These are phyloP conservation scores for Numenius arquata DNA, from an alignment of 2,113 vertebrate genomes.

Conservation along the genomic window DNA sequence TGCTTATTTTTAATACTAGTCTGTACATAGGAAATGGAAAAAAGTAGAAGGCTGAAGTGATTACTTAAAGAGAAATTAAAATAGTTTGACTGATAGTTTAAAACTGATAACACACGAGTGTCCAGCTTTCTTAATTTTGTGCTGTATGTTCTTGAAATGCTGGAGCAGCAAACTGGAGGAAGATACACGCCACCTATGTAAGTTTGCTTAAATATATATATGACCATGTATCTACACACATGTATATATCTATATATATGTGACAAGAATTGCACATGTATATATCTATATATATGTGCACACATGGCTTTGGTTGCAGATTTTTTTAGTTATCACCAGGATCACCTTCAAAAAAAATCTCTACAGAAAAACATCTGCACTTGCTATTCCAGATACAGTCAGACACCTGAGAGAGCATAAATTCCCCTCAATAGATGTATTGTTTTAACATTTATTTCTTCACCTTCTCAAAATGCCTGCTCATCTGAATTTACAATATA, in stretches of 20 bases:
- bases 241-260: no score
- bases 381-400: not conserved
- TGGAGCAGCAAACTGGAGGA: not conserved
- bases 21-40: not conserved
- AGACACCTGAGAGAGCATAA: conserved; percentile 32
- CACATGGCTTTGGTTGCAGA: not conserved
- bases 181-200: not conserved
- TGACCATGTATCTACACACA: not conserved
- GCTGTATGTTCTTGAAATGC: not conserved
- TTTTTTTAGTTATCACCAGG: not conserved
- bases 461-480: conserved; percentile 31
- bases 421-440: conserved; percentile 30
- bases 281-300: not conserved
- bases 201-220: not conserved
- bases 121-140: not conserved
- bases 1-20: not conserved
- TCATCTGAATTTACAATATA: conserved; percentile 49
- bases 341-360: not conserved
- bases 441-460: conserved; percentile 55
- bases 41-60: not conserved
- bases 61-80: not conserved
- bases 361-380: conserved; percentile 2
- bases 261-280: no score
- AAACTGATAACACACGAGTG: not conserved
- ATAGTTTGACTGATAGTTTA: not conserved